Evolutionary conservation across 1,140 invertebrate species (phyloP), one percentile per base, ranked within the genome.

Genomic region (Neuroterus valhalla): DNA sequence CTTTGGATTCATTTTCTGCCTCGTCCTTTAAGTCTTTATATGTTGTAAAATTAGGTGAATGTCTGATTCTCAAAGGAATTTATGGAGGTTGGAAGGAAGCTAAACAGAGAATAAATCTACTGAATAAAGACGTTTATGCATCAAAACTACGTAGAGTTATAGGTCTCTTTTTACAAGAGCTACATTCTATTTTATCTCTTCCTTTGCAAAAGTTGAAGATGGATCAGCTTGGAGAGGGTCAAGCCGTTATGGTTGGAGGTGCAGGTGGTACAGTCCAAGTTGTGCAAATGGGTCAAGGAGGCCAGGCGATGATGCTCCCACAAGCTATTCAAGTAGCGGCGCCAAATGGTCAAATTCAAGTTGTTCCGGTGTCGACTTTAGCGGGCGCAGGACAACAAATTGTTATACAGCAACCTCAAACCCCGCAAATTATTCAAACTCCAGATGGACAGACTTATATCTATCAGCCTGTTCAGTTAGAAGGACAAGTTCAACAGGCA

Each of bases 391-490:
- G 85, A n/a, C 91, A 92, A 50, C 91, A 92, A 82, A 91, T 92
- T 72, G 88, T 92, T 12, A 90, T 93, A 44, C 91, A 92, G 74
- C 92, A 93, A 76, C 92, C 91, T 11, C 94, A 95, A 68, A 94
- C 94, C 75, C 93, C 95, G 76, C 95, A 97, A 88, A 92, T 98
- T 26, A 93, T 98, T 44, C 97, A 98, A 87, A 96, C 96, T 11
- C 91, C 95, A 0, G 97, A 98, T 91, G 97, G 97, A n/a, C 97
- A 98, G 87, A 97, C 96, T 0, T 95, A 96, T 77, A 94, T 98
- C 72, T 98, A 97, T 86, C 96, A 97, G 86, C 96, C 96, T 2
- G 91, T 94, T n/a, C 90, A 91, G 62, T 84, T 93, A 17, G 92
- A 92, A 69, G 91, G 91, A 62, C 91, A 91, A 85, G 89, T 92